phyloP scores from a whole-genome alignment of 2,113 vertebrate genomes.

The Rynchops niger region DNA sequence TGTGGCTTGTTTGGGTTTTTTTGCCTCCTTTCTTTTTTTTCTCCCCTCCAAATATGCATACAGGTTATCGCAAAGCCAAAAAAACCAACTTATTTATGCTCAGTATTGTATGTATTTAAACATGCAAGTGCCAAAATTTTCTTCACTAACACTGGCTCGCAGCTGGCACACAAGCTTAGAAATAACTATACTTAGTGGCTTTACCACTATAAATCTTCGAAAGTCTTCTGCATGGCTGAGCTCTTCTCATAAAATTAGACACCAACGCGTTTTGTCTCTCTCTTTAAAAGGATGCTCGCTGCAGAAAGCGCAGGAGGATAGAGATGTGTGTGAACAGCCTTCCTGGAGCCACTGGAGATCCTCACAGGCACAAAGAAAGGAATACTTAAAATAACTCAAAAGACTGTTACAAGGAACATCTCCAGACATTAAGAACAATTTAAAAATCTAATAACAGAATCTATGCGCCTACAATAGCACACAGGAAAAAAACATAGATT shows the following conservation, averaged over 20 bases:
- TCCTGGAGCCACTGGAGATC: not conserved
- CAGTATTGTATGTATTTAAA: not conserved
- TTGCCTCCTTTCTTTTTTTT: not conserved
- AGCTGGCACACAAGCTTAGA: not conserved
- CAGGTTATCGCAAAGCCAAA: not conserved
- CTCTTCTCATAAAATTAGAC: slow-evolving; percentile 25
- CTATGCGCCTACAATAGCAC: not conserved
- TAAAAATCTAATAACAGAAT: not conserved
- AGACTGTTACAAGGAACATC: not conserved
- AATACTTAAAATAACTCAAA: not conserved
- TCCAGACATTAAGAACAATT: not conserved
- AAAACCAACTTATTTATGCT: not conserved
- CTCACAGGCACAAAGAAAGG: not conserved
- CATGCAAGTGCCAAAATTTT: not conserved
- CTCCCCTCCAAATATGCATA: not conserved
- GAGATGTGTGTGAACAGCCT: not conserved
- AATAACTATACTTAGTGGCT: not conserved
- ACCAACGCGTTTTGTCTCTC: not conserved
- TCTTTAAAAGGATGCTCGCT: not conserved
- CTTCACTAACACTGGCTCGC: not conserved
- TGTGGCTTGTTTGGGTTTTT: not conserved
- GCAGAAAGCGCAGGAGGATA: not conserved
- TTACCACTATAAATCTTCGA: slow-evolving; percentile 21
- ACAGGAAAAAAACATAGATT: not conserved
- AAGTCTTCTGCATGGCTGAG: slow-evolving; percentile 15